phyloP scores from a whole-genome alignment of 2,888 invertebrate species.

The Metacarcinus magister region DNA sequence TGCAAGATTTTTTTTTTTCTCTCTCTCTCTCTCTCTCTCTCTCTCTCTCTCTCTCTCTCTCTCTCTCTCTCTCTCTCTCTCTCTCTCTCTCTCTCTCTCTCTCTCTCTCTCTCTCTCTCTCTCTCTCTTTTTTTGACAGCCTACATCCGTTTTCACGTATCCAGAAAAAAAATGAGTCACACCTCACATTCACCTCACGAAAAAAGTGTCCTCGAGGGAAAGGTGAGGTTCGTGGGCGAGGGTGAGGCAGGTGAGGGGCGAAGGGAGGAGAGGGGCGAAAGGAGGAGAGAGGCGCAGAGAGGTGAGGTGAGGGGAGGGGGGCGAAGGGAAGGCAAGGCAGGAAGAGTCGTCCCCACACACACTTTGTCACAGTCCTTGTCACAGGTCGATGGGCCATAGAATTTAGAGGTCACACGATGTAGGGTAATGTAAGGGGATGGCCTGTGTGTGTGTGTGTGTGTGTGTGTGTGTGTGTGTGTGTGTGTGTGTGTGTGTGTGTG shows the following conservation, averaged over 20 bases:
- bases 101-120: constrained; percentile 35
- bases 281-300: too few relatives aligned
- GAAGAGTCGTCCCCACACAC: too few relatives aligned
- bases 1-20: background rate
- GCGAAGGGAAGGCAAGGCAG: too few relatives aligned
- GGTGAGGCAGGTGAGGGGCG: background rate
- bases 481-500: constrained; percentile 63
- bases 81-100: constrained; percentile 7
- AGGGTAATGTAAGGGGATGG: background rate
- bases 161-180: background rate
- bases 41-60: constrained; percentile 20
- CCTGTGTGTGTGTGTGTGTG: background rate
- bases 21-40: constrained; percentile 33
- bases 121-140: background rate
- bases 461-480: constrained; percentile 50
- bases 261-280: background rate
- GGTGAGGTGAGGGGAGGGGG: too few relatives aligned
- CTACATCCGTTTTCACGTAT: background rate
- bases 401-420: background rate
- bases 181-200: background rate
- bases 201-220: background rate
- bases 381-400: background rate
- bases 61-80: constrained; percentile 46
- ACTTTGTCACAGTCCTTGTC: background rate
- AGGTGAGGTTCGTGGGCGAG: background rate